These are phyloP conservation scores for Strigamia transsilvanica DNA, from an alignment of 2,888 invertebrate species.

Conservation along the genomic window DNA sequence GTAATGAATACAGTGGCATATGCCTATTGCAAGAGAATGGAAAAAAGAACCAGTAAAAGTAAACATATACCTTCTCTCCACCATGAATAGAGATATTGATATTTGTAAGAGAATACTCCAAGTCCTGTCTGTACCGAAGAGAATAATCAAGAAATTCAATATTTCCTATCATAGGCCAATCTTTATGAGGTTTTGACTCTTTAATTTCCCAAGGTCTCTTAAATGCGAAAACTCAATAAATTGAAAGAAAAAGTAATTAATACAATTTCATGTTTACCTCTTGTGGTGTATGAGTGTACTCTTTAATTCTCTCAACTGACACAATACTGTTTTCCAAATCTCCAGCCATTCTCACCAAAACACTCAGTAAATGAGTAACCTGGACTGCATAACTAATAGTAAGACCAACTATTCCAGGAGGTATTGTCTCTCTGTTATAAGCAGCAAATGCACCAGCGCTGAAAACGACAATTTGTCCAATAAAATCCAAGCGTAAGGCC, in stretches of 20 bases:
- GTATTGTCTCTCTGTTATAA: conserved; percentile 64
- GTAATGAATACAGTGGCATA: too few species aligned
- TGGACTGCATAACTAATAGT: conserved; percentile 74
- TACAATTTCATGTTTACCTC: conserved; percentile 12
- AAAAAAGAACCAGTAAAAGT: not conserved
- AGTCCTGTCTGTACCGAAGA: conserved; percentile 14
- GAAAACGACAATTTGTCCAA: conserved; percentile 94
- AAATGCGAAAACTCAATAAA: not conserved
- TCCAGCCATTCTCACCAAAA: conserved; percentile 94
- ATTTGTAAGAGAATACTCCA: conserved; percentile 11
- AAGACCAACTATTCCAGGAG: conserved; percentile 73
- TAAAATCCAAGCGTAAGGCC: conserved; percentile 91
- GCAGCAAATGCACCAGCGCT: conserved; percentile 94
- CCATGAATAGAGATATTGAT: conserved; percentile 5
- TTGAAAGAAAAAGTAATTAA: not conserved
- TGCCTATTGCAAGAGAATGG: too few species aligned
- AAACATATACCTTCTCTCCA: conserved; percentile 26
- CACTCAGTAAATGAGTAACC: conserved; percentile 89
- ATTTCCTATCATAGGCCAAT: conserved; percentile 29
- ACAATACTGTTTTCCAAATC: conserved; percentile 98
- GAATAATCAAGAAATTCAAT: conserved; percentile 28
- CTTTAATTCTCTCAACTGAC: conserved; percentile 95
- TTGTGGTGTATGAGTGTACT: conserved; percentile 69
- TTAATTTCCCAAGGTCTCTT: not conserved
- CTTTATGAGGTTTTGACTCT: not conserved